Evolutionary conservation across 2,888 invertebrate species (phyloP).

Genomic region (Aleiodes alternator): DNA sequence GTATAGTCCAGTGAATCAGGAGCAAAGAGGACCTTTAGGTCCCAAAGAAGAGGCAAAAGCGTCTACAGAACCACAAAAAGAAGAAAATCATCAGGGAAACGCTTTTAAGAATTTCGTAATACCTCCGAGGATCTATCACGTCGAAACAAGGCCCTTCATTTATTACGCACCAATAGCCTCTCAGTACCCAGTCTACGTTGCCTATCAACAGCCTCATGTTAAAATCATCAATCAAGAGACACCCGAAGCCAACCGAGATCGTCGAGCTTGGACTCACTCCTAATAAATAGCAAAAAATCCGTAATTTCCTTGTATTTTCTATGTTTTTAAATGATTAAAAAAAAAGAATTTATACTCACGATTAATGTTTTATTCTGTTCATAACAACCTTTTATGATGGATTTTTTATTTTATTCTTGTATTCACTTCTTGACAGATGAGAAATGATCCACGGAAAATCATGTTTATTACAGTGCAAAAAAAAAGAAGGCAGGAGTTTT

Average conservation of each 20-base stretch:
- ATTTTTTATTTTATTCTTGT: neutral
- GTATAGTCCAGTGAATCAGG: constrained; percentile 11
- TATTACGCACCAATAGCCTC: constrained; percentile 25
- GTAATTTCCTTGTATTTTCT: too few relatives aligned
- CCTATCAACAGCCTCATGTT: constrained; percentile 29
- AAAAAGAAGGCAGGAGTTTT: constrained; percentile 27
- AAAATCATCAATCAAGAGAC: constrained; percentile 4
- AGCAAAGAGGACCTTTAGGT: neutral
- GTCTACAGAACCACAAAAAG: neutral
- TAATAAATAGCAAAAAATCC: too few relatives aligned
- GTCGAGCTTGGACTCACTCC: neutral
- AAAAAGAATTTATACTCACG: too few relatives aligned
- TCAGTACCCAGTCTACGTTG: constrained; percentile 1
- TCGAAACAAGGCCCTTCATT: constrained; percentile 33
- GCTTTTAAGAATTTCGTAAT: neutral
- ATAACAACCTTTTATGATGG: neutral
- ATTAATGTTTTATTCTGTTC: constrained; percentile 14
- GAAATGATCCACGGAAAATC: constrained; percentile 43
- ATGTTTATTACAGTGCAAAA: constrained; percentile 41
- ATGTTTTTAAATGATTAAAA: too few relatives aligned
- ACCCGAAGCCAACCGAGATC: neutral
- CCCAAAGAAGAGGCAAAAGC: neutral
- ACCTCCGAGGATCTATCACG: constrained; percentile 33
- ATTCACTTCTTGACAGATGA: constrained; percentile 37
- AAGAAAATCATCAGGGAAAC: constrained; percentile 6